Evolutionary conservation across 2,113 vertebrate genomes (phyloP).

Genomic region (Chloropsis cyanopogon): DNA sequence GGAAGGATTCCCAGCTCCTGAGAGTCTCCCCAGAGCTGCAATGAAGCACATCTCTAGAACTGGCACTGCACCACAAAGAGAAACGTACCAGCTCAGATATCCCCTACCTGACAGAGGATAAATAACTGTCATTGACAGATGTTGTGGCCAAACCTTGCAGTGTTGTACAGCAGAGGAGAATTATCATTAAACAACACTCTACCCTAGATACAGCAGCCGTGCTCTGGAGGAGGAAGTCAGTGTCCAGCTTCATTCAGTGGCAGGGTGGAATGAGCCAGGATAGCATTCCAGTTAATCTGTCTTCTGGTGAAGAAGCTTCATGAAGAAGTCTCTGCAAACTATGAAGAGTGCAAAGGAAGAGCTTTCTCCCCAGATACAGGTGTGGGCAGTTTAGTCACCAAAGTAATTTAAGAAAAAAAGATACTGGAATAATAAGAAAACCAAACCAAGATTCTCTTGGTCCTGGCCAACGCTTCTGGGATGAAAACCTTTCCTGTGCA

Average conservation of each 20-base stretch:
- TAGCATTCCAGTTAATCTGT: not conserved
- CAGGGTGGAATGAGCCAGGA: not conserved
- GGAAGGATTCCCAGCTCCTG: not conserved
- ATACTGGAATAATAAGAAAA: not conserved
- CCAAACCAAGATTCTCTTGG: not conserved
- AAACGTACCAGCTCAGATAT: not conserved
- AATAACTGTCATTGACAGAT: not conserved
- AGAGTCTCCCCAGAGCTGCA: not conserved
- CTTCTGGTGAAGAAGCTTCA: not conserved
- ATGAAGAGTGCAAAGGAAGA: not conserved
- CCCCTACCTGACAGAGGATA: too few species aligned
- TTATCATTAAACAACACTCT: not conserved
- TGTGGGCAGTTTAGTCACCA: not conserved
- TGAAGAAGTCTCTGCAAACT: not conserved
- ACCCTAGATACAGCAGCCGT: not conserved
- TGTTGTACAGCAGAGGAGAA: not conserved
- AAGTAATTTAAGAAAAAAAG: not conserved
- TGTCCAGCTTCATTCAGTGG: not conserved
- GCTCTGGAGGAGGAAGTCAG: not conserved
- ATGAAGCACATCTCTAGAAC: not conserved
- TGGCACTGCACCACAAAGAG: not conserved
- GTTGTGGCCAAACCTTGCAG: not conserved
- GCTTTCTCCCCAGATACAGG: not conserved
- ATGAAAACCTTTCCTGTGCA: not conserved
- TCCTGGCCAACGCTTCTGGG: not conserved